Conservation (phyloP, 2,888 invertebrate species). For the Notocelia uddmanniana region DNA sequence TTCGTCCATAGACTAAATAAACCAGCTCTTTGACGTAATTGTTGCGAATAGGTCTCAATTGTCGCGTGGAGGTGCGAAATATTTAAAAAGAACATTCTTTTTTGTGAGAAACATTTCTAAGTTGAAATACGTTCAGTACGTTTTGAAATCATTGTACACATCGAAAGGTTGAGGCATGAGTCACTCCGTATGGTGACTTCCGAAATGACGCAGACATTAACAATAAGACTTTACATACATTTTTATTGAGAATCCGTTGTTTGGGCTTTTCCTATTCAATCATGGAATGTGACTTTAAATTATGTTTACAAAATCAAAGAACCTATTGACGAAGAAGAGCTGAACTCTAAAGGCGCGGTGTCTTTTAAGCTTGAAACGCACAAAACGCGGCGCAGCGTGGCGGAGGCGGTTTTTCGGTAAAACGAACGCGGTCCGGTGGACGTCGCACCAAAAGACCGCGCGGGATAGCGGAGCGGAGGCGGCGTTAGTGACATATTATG, state of each 20-base stretch:
- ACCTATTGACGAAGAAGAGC: neutral
- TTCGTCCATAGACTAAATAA: slow-evolving; percentile 36
- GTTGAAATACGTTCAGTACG: slow-evolving; percentile 3
- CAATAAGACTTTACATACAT: slow-evolving; percentile 15
- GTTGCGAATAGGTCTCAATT: slow-evolving; percentile 41
- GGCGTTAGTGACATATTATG: no score
- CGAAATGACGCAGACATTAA: slow-evolving; percentile 23
- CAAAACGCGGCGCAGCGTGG: no score
- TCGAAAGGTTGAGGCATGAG: slow-evolving; percentile 16
- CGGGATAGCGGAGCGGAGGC: no score
- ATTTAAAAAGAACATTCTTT: slow-evolving; percentile 1
- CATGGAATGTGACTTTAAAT: slow-evolving; percentile 17
- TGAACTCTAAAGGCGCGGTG: neutral
- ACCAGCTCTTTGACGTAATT: slow-evolving; percentile 19
- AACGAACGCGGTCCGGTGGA: no score
- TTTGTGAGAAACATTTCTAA: slow-evolving; percentile 31
- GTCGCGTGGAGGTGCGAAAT: slow-evolving; percentile 41
- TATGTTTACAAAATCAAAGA: neutral
- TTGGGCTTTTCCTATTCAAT: slow-evolving; percentile 26
- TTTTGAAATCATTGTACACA: slow-evolving; percentile 29
- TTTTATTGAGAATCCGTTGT: slow-evolving; percentile 18
- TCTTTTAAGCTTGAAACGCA: no score
- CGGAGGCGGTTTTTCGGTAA: no score
- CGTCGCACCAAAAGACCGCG: no score
- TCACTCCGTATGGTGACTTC: slow-evolving; percentile 25